phyloP scores from a whole-genome alignment of 2,797 vertebrate genomes.

The Perodicticus potto region DNA sequence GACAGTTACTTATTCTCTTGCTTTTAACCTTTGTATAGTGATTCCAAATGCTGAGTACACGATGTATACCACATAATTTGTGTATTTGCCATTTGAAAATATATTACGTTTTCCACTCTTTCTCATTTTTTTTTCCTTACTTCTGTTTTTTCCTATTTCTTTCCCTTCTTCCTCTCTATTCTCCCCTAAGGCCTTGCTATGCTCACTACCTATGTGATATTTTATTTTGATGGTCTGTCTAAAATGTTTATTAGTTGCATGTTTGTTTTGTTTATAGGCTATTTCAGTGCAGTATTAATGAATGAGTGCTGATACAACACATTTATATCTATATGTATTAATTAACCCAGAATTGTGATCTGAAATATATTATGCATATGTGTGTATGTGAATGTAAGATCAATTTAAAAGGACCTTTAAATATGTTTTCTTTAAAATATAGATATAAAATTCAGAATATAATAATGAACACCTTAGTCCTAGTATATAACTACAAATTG shows the following conservation, averaged over 20 bases:
- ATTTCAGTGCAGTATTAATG: background rate
- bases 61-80: background rate
- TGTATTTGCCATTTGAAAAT: constrained; percentile 39
- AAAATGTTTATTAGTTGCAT: constrained; percentile 34
- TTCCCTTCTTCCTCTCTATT: background rate
- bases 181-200: background rate
- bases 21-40: constrained; percentile 44
- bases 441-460: background rate
- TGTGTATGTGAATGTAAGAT: background rate
- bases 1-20: constrained; percentile 45
- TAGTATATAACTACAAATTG: background rate
- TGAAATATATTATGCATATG: background rate
- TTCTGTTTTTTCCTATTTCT: background rate
- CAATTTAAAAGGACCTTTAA: background rate
- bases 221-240: constrained; percentile 24
- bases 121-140: background rate
- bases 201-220: background rate
- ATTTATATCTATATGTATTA: constrained; percentile 50
- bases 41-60: background rate
- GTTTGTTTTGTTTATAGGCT: background rate
- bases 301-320: background rate
- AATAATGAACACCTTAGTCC: background rate
- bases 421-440: background rate
- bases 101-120: background rate
- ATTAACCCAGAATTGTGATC: background rate